Evolutionary conservation across 2,113 vertebrate species (phyloP), one percentile per base, ranked within the genome.

Genomic region (Macaca mulatta): DNA sequence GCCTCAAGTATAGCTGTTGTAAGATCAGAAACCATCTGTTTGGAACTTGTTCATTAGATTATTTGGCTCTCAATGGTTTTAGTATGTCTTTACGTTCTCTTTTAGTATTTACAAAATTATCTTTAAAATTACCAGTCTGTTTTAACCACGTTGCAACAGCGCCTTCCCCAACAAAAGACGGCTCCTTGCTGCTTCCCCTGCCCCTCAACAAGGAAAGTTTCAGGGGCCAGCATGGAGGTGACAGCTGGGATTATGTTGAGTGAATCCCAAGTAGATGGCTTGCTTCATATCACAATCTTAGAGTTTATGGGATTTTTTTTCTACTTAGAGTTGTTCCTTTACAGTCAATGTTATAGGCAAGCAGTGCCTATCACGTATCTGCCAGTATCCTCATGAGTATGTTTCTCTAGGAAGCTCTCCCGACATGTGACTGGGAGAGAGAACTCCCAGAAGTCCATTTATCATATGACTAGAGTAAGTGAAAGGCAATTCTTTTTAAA

Each of bases 371-470:
- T 25, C 8, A n/a, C 3, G 4, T 16, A 79, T 25, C 50, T 88
- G 25, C 55, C 3, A 40, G 20, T 10, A 10, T 79, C 32, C 38
- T 64, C 77, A 4, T 0, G 6, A 20, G 81, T 30, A 38, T 5
- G 3, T 35, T 82, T 16, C 57, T 82, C 59, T 17, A 83, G 48
- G 90, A 83, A 95, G 57, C 30, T 50, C 64, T 89, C 27, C 77
- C 1, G 11, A 48, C 59, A 55, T 55, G 64, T 77, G 78, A 83
- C 14, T 0, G n/a, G 88, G 80, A 89, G 69, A 79, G 6, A 74
- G 57, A 80, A 69, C 52, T 45, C 59, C n/a, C 77, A 93, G 96
- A 87, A 95, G 94, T 93, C 78, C 89, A 97, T 94, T 94, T 78
- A 67, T 98, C 88, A 82, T 23, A 78, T 18, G 88, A 93, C 90